These are phyloP conservation scores for Labeo calbasu DNA, from an alignment of 2,797 vertebrate genomes.

Conservation along the genomic window DNA sequence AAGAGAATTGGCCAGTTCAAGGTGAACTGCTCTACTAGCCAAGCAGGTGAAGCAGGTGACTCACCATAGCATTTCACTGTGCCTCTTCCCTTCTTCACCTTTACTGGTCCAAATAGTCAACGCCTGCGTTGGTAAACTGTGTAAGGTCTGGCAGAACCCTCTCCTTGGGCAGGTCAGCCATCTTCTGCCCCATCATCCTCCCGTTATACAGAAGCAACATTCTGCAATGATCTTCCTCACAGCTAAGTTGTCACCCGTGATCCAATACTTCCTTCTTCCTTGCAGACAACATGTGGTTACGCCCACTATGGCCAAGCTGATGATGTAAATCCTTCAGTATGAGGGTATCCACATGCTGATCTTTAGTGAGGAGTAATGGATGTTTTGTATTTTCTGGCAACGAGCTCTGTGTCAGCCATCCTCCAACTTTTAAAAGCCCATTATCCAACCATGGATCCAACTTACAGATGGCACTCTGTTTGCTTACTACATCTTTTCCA, in stretches of 20 bases:
- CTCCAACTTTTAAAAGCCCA: neutral
- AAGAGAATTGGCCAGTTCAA: neutral
- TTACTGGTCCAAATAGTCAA: neutral
- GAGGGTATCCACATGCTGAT: conserved; percentile 9
- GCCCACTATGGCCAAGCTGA: conserved; percentile 7
- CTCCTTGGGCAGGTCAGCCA: neutral
- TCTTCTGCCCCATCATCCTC: neutral
- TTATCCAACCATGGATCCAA: neutral
- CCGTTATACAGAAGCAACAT: neutral
- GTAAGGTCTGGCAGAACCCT: neutral
- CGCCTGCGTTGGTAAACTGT: neutral
- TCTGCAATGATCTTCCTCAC: neutral
- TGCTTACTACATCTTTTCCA: neutral
- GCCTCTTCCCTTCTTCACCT: neutral
- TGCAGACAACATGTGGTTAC: neutral
- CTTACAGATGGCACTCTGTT: neutral
- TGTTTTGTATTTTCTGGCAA: neutral
- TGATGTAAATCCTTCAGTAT: neutral
- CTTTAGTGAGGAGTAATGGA: neutral
- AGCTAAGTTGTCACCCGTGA: neutral
- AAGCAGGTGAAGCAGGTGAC: neutral
- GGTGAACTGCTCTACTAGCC: neutral
- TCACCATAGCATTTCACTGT: neutral
- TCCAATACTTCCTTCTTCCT: neutral
- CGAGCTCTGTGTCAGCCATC: neutral